phyloP scores from a whole-genome alignment of 2,888 invertebrate genomes.

The Lampropteryx suffumata region DNA sequence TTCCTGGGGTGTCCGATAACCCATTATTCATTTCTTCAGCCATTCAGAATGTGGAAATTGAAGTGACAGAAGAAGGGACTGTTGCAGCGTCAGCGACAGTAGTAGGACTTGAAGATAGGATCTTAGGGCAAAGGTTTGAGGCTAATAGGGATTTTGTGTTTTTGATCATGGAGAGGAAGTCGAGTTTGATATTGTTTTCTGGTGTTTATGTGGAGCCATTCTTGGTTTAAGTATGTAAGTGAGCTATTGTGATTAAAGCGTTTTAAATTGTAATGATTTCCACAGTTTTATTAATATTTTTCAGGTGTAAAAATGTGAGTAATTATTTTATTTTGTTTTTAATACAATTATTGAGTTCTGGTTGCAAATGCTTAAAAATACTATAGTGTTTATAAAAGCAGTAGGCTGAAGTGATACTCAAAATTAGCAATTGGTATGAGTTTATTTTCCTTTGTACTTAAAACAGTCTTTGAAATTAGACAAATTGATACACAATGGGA shows the following conservation, averaged over 20 bases:
- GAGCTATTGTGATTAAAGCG: not conserved
- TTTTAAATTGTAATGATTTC: no score
- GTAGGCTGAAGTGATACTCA: no score
- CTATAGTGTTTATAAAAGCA: no score
- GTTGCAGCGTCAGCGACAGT: constrained; percentile 85
- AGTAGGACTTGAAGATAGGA: constrained; percentile 69
- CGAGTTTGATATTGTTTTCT: constrained; percentile 84
- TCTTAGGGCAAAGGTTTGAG: constrained; percentile 79
- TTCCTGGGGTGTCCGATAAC: constrained; percentile 83
- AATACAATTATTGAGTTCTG: no score
- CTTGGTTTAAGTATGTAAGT: constrained; percentile 23
- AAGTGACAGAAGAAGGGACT: constrained; percentile 89
- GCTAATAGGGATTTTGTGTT: constrained; percentile 87
- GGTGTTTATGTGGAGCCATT: constrained; percentile 77
- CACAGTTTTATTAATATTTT: no score
- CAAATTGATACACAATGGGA: no score
- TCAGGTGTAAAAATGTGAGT: no score
- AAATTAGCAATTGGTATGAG: no score
- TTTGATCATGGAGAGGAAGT: constrained; percentile 84
- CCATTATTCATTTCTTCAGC: constrained; percentile 83
- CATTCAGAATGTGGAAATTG: constrained; percentile 87
- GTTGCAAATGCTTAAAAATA: no score
- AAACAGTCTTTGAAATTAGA: no score
- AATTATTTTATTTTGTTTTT: no score
- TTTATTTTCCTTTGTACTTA: no score